phyloP scores from a whole-genome alignment of 2,888 invertebrate genomes.

The Eupelmus urozonus region DNA sequence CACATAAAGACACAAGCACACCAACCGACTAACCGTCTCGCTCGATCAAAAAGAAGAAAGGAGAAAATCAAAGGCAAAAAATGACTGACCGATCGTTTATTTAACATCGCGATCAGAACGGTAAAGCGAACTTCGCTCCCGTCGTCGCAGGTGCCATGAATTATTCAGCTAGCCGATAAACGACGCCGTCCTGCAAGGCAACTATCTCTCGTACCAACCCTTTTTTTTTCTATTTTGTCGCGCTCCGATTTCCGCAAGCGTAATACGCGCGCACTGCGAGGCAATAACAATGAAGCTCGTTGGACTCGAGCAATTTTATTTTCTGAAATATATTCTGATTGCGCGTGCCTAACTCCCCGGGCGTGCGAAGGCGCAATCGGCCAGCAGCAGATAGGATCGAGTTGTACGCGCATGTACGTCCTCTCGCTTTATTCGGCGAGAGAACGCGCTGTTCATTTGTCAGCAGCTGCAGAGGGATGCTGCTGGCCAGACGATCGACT shows the following conservation, averaged over 20 bases:
- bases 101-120: not conserved
- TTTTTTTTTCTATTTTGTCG: no score
- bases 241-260: not conserved
- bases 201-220: no score
- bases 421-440: conserved; percentile 12
- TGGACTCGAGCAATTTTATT: conserved; percentile 24
- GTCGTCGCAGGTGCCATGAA: not conserved
- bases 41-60: not conserved
- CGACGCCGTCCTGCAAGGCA: conserved; percentile 1
- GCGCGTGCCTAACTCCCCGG: not conserved
- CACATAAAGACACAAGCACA: no score
- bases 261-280: not conserved
- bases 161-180: conserved; percentile 28
- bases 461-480: not conserved
- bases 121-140: not conserved
- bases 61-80: not conserved
- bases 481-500: not conserved
- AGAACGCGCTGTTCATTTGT: conserved; percentile 1
- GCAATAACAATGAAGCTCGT: conserved; percentile 45
- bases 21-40: no score
- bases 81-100: not conserved
- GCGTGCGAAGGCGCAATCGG: not conserved
- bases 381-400: not conserved
- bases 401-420: not conserved
- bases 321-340: conserved; percentile 35